Evolutionary conservation across 2,797 vertebrate genomes (phyloP).

Genomic region (Octomys mimax): DNA sequence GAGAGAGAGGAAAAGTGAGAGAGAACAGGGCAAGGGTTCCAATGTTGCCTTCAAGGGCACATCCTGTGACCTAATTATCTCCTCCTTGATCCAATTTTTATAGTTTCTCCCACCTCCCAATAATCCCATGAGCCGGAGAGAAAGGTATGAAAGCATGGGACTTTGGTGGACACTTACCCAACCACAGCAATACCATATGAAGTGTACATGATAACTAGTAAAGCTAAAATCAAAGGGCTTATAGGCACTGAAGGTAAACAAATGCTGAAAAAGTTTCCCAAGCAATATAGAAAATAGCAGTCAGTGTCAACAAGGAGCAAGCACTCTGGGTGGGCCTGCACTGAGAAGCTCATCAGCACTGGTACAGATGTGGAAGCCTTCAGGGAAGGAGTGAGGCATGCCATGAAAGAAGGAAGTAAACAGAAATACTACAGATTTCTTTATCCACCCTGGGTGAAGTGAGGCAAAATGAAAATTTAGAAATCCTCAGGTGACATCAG

Average conservation of each 20-base stretch:
- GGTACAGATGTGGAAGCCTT: background rate
- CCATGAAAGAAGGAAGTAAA: conserved; percentile 5
- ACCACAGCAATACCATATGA: background rate
- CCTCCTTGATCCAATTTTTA: background rate
- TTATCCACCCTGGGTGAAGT: background rate
- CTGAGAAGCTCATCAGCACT: background rate
- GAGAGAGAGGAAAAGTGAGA: too few species aligned
- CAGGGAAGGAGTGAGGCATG: background rate
- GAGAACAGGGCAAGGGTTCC: background rate
- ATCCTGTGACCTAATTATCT: background rate
- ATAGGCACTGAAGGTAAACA: conserved; percentile 45
- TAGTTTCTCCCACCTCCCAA: background rate
- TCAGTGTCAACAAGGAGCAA: conserved; percentile 15
- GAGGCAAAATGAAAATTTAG: background rate
- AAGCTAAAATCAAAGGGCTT: background rate
- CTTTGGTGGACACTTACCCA: background rate
- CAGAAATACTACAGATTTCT: background rate
- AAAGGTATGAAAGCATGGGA: background rate
- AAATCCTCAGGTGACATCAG: background rate
- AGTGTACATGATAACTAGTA: background rate
- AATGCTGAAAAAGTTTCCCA: conserved; percentile 27
- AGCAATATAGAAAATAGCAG: background rate
- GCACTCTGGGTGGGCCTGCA: background rate
- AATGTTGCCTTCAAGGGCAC: background rate
- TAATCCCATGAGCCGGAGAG: too few species aligned